Conservation (phyloP, 2,888 invertebrate species). For the Crioceris asparagi region DNA sequence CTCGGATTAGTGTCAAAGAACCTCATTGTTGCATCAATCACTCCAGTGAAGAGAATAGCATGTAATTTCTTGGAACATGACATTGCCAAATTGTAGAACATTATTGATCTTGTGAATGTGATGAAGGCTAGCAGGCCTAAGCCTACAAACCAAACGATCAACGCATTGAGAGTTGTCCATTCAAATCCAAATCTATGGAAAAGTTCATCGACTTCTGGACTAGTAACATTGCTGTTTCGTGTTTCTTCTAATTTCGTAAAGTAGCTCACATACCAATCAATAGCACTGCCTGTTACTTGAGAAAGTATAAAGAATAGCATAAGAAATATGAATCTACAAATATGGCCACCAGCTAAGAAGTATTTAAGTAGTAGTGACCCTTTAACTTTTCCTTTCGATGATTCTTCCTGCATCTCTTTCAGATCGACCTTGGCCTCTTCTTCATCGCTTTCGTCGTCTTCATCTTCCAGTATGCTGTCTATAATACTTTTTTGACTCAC, state of each 20-base stretch:
- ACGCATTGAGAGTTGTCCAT: conserved; percentile 4
- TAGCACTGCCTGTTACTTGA: conserved; percentile 51
- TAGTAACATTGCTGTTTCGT: background rate
- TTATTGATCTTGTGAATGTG: conserved; percentile 40
- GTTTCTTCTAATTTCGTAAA: conserved; percentile 42
- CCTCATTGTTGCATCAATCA: conserved; percentile 44
- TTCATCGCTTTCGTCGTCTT: conserved; percentile 23
- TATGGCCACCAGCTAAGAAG: conserved; percentile 45
- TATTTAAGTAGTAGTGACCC: conserved; percentile 49
- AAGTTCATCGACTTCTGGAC: background rate
- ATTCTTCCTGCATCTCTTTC: conserved; percentile 45
- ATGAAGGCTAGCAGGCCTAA: conserved; percentile 4
- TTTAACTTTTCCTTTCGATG: conserved; percentile 48
- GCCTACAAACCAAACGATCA: conserved; percentile 8
- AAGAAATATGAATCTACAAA: no score
- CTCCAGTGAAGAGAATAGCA: conserved; percentile 53
- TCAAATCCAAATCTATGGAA: background rate
- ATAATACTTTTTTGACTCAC: conserved; percentile 34
- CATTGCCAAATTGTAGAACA: conserved; percentile 53
- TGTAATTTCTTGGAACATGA: conserved; percentile 57
- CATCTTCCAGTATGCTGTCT: conserved; percentile 33
- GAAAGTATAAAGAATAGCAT: conserved; percentile 40
- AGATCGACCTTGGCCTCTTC: conserved; percentile 37
- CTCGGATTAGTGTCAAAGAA: conserved; percentile 80
- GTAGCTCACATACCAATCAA: conserved; percentile 64